A percentile compares a stretch with the other conserved stretches of the same genome.
Conservation (phyloP, 2,888 invertebrate genomes). For the Drosophila hamatofila region DNA sequence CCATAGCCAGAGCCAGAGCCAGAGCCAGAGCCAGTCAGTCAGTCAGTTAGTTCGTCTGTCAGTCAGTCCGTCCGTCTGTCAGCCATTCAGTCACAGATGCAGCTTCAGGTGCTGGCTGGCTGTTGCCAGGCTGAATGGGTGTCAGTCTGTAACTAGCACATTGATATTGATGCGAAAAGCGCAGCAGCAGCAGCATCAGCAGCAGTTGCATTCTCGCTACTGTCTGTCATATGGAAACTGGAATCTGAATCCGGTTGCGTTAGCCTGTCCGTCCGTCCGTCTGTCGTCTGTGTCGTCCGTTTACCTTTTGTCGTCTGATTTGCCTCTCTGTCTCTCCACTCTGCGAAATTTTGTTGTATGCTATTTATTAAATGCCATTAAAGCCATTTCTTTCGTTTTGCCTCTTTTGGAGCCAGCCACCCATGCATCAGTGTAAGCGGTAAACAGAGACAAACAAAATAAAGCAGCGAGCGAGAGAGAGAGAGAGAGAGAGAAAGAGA, state of each 20-base stretch:
- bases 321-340: not conserved
- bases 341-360: conserved; percentile 42
- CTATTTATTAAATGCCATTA: conserved; percentile 76
- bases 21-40: conserved; percentile 2
- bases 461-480: not conserved
- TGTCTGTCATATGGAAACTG: conserved; percentile 60
- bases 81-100: conserved; percentile 17
- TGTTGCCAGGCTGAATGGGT: conserved; percentile 59
- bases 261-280: conserved; percentile 7
- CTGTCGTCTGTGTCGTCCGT: not conserved
- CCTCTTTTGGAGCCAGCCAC: conserved; percentile 54
- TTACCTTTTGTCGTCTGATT: conserved; percentile 12
- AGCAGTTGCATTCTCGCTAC: conserved; percentile 33
- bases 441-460: conserved; percentile 1
- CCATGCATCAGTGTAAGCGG: conserved; percentile 19
- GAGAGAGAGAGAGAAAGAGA: not conserved
- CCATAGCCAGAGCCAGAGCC: not conserved
- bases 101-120: conserved; percentile 10
- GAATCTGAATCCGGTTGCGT: conserved; percentile 74
- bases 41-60: not conserved
- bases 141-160: conserved; percentile 75
- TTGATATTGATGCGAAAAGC: conserved; percentile 59
- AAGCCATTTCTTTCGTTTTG: conserved; percentile 50
- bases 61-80: not conserved
- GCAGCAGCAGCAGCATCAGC: conserved; percentile 13